Evolutionary conservation across 2,113 vertebrate species (phyloP), one percentile per base, ranked within the genome.

Genomic region (Alexandromys fortis): DNA sequence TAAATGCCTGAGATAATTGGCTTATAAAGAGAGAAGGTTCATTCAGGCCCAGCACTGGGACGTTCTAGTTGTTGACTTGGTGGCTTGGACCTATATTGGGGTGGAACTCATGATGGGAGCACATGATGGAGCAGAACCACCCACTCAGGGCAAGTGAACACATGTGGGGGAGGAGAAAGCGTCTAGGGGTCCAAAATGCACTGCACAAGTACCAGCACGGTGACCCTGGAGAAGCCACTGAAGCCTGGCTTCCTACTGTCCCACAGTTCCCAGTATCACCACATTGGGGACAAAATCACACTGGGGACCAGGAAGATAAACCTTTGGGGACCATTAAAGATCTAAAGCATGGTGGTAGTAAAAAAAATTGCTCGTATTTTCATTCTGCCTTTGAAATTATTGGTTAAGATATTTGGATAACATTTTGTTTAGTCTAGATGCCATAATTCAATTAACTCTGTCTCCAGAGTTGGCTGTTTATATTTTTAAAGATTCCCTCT

Each of bases 401-500:
- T 86, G 78, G 61, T 82, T 52, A 52, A 90, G 38, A 16, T 21
- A 72, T 92, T 79, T 65, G 4, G 11, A 11, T 61, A 16, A n/a
- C n/a, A 12, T 76, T 87, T 93, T 96, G 35, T 90, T 92, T 30
- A 90, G 35, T 65, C 85, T 33, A 26, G 6, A 16, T 45, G 65
- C 7, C 21, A 58, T 77, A 73, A 73, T 81, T 86, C 42, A 88
- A 24, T 81, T n/a, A 28, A 85, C 10, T 45, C 21, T 90, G 88
- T 55, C 6, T 55, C 65, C 38, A 77, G 1, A 65, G 33, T 77
- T 93, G 68, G 19, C 63, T 26, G 30, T 42, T 91, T 82, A 47
- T 75, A 22, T 89, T 94, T 94, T 85, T 87, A 78, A 33, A 70
- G 68, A 7, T 86, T 90, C 95, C 24, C 67, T 83, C 82, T 35